Evolutionary conservation across 2,888 invertebrate genomes (phyloP).

Genomic region (Mimumesa dahlbomi): DNA sequence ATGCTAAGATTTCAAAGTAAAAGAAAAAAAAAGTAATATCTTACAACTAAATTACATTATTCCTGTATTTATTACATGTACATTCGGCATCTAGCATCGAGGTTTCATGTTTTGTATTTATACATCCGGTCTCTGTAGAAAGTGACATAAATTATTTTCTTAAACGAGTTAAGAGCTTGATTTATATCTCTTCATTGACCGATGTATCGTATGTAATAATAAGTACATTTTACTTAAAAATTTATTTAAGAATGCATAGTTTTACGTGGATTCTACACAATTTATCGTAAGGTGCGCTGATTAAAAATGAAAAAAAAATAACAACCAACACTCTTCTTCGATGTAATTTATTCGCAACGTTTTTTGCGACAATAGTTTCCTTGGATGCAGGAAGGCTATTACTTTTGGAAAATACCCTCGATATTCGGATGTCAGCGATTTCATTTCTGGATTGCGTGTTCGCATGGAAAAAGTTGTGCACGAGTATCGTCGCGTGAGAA

Average conservation of each 20-base stretch:
- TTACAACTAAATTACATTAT: constrained; percentile 69
- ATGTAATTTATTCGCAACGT: constrained; percentile 60
- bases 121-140: constrained; percentile 48
- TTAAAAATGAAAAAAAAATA: no score
- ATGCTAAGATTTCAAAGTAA: constrained; percentile 62
- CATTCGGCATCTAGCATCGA: constrained; percentile 71
- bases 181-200: constrained; percentile 55
- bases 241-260: constrained; percentile 69
- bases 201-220: constrained; percentile 56
- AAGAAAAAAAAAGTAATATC: constrained; percentile 46
- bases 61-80: constrained; percentile 78
- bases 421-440: constrained; percentile 19
- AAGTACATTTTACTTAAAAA: constrained; percentile 70
- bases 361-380: constrained; percentile 46
- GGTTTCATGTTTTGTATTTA: constrained; percentile 62
- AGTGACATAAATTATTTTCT: constrained; percentile 55
- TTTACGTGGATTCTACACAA: constrained; percentile 43
- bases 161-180: constrained; percentile 52
- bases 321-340: constrained; percentile 28
- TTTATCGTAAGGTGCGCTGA: constrained; percentile 40
- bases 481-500: background rate
- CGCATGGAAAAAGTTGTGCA: background rate
- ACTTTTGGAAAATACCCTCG: constrained; percentile 25
- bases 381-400: constrained; percentile 25
- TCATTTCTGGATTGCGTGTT: constrained; percentile 24